A percentile compares a stretch with the other conserved stretches of the same genome.
phyloP scores from a whole-genome alignment of 2,797 vertebrate species.

The Lithobates sylvaticus region DNA sequence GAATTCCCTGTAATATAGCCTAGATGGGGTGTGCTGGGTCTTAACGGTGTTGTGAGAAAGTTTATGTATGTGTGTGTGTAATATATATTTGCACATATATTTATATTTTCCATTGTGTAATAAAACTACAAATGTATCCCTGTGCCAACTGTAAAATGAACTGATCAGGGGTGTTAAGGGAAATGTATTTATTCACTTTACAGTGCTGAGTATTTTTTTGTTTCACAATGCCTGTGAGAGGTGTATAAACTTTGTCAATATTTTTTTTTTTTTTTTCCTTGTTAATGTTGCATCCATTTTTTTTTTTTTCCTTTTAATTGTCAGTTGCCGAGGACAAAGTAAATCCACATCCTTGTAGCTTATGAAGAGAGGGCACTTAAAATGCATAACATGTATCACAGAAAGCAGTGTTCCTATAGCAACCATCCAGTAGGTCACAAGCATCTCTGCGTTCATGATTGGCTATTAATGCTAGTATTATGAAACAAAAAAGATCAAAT shows the following conservation, averaged over 20 bases:
- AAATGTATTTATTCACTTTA: background rate
- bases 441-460: slow-evolving; percentile 90
- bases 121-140: background rate
- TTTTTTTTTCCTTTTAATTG: slow-evolving; percentile 33
- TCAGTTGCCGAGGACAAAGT: slow-evolving; percentile 39
- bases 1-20: too few relatives aligned
- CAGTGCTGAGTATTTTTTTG: background rate
- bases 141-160: background rate
- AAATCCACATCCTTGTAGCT: slow-evolving; percentile 52
- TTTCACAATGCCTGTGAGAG: background rate
- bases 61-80: too few relatives aligned
- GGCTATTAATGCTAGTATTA: slow-evolving; percentile 87
- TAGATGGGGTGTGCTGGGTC: too few relatives aligned
- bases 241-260: background rate
- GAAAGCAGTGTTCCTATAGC: slow-evolving; percentile 90
- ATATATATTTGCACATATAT: too few relatives aligned
- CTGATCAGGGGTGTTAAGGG: background rate
- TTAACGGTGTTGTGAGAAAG: too few relatives aligned
- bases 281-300: background rate
- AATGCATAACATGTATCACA: slow-evolving; percentile 96
- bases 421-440: slow-evolving; percentile 93
- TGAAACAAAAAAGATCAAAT: slow-evolving; percentile 80
- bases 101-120: background rate
- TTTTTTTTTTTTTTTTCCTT: slow-evolving; percentile 33
- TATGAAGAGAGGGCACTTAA: slow-evolving; percentile 87